A percentile compares a stretch with the other conserved stretches of the same genome.
Evolutionary conservation across 2,888 invertebrate genomes (phyloP).

Genomic region (Ellobium chinense): DNA sequence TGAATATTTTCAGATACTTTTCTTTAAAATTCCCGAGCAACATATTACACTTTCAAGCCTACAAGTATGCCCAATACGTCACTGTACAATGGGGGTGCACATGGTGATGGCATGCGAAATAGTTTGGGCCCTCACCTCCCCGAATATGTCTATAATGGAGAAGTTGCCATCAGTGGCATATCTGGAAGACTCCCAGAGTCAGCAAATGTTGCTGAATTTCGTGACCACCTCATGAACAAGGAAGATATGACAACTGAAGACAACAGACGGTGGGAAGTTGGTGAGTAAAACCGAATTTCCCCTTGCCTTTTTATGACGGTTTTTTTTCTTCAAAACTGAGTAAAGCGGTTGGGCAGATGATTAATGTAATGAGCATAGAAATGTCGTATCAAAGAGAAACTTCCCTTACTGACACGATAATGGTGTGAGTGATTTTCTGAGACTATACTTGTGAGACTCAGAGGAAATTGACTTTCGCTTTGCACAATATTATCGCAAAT

Average conservation of each 20-base stretch:
- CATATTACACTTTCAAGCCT: constrained; percentile 39
- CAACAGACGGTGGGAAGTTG: constrained; percentile 91
- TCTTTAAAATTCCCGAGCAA: no score
- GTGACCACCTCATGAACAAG: constrained; percentile 92
- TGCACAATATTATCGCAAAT: no score
- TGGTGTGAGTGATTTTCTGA: no score
- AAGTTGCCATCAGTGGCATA: constrained; percentile 80
- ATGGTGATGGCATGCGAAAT: constrained; percentile 30
- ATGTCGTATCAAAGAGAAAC: no score
- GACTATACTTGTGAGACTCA: no score
- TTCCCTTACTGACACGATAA: no score
- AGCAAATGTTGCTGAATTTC: constrained; percentile 94
- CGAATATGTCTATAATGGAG: constrained; percentile 61
- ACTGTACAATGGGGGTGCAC: constrained; percentile 39
- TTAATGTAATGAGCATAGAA: no score
- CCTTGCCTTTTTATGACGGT: no score
- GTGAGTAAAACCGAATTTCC: constrained; percentile 78
- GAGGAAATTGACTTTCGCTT: no score
- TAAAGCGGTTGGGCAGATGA: no score
- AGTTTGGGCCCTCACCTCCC: constrained; percentile 33
- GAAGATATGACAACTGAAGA: constrained; percentile 96
- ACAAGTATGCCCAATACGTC: constrained; percentile 35
- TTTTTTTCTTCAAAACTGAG: no score
- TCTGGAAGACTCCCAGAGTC: constrained; percentile 91
- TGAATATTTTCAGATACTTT: no score